Percentiles rank a stretch among this genome's conserved stretches.
phyloP scores from a whole-genome alignment of 2,888 invertebrate genomes.

The Entomobrya multifasciata region DNA sequence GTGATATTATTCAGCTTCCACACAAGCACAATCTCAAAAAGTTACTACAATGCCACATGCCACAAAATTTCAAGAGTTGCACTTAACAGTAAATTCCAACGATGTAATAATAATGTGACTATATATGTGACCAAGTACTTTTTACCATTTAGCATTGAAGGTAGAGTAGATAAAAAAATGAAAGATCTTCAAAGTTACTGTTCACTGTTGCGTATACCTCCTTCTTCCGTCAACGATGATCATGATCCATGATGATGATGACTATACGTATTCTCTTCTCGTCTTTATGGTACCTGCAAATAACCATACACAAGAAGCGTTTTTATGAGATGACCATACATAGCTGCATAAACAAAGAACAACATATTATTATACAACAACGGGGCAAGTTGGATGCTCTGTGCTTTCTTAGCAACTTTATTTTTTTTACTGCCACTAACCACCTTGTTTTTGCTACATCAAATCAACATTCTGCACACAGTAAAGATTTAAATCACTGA shows the following conservation, averaged over 20 bases:
- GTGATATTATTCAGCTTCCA: conserved; percentile 12
- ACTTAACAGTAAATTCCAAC: conserved; percentile 62
- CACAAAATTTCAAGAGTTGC: conserved; percentile 26
- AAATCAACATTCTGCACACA: no score
- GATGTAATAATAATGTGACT: conserved; percentile 46
- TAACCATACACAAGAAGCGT: conserved; percentile 41
- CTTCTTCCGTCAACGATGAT: conserved; percentile 36
- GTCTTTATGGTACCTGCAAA: conserved; percentile 51
- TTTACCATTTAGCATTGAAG: conserved; percentile 39
- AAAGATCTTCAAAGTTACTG: conserved; percentile 14
- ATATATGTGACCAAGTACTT: conserved; percentile 24
- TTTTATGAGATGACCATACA: conserved; percentile 49
- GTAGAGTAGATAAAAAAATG: background rate
- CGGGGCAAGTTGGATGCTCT: no score
- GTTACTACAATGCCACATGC: conserved; percentile 63
- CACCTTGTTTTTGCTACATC: no score
- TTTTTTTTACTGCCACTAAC: no score
- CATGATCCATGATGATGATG: background rate
- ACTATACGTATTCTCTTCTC: conserved; percentile 14
- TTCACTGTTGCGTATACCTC: conserved; percentile 17
- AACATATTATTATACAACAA: background rate
- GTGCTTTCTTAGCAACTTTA: no score
- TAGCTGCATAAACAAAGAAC: conserved; percentile 6
- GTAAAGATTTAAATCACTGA: no score
- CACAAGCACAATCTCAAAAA: conserved; percentile 24